Conservation (phyloP, 2,888 invertebrate genomes). For the Ophonus ardosiacus region DNA sequence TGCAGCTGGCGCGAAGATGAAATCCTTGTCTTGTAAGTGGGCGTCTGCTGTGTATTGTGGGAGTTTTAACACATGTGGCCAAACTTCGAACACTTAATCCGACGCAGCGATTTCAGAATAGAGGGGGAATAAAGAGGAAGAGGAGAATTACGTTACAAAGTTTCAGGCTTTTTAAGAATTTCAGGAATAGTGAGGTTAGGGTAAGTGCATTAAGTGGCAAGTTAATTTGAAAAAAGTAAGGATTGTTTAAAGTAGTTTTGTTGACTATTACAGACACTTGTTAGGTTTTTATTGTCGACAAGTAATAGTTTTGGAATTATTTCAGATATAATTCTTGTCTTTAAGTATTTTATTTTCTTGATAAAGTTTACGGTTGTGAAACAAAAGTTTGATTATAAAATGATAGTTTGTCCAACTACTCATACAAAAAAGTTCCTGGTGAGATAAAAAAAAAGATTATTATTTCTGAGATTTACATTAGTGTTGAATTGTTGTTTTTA, state of each 20-base stretch:
- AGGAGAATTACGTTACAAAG: slow-evolving; percentile 45
- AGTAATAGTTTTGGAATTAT: not conserved
- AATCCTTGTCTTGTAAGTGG: slow-evolving; percentile 75
- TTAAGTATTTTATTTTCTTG: not conserved
- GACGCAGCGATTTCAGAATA: slow-evolving; percentile 37
- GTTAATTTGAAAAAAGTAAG: slow-evolving; percentile 17
- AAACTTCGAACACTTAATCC: slow-evolving; percentile 51
- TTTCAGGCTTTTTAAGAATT: slow-evolving; percentile 35
- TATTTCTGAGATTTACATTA: not conserved
- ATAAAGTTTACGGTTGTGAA: not conserved
- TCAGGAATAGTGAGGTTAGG: slow-evolving; percentile 8
- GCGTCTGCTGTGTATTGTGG: slow-evolving; percentile 72
- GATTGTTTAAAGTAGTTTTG: not conserved
- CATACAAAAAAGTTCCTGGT: not conserved
- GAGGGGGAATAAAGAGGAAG: not conserved
- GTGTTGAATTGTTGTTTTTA: no score
- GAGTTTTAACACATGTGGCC: slow-evolving; percentile 74
- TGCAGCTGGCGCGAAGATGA: slow-evolving; percentile 73
- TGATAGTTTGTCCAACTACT: not conserved
- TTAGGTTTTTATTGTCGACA: not conserved
- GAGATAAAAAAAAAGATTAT: not conserved
- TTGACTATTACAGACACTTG: not conserved
- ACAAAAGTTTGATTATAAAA: not conserved
- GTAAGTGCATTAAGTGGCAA: slow-evolving; percentile 38
- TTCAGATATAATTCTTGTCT: not conserved